phyloP scores from a whole-genome alignment of 2,888 invertebrate species.

The Meloe dianella region DNA sequence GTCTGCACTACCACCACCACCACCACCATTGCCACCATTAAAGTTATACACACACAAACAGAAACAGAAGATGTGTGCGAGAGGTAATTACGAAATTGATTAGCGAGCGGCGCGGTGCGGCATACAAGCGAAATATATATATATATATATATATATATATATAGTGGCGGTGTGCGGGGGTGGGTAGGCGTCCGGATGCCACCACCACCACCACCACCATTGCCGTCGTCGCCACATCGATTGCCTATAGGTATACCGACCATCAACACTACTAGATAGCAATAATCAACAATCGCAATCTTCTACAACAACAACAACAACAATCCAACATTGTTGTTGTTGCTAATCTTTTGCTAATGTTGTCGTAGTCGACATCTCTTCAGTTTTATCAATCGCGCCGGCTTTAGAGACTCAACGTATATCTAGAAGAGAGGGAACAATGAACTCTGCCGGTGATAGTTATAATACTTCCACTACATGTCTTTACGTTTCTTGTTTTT shows the following conservation, averaged over 20 bases:
- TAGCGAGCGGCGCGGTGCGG: conserved; percentile 43
- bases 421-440: conserved; percentile 52
- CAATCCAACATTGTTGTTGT: not conserved
- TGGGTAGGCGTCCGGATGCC: conserved; percentile 27
- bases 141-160: not conserved
- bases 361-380: conserved; percentile 3
- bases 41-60: conserved; percentile 23
- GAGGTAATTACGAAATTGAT: conserved; percentile 56
- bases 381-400: conserved; percentile 54
- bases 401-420: conserved; percentile 46
- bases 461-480: conserved; percentile 6
- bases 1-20: conserved; percentile 14
- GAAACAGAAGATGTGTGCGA: conserved; percentile 44
- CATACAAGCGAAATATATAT: conserved; percentile 9
- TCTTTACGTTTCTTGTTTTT: conserved; percentile 16
- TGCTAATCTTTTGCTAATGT: conserved; percentile 4
- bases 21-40: conserved; percentile 11
- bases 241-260: conserved; percentile 4
- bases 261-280: conserved; percentile 19
- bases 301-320: not conserved
- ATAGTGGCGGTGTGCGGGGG: conserved; percentile 14
- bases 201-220: conserved; percentile 15
- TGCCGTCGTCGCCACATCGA: conserved; percentile 3
- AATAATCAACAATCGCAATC: conserved; percentile 9
- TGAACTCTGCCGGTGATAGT: conserved; percentile 59